These are phyloP conservation scores for Saxidomus purpurata DNA, from an alignment of 1,140 invertebrate genomes.

Conservation along the genomic window DNA sequence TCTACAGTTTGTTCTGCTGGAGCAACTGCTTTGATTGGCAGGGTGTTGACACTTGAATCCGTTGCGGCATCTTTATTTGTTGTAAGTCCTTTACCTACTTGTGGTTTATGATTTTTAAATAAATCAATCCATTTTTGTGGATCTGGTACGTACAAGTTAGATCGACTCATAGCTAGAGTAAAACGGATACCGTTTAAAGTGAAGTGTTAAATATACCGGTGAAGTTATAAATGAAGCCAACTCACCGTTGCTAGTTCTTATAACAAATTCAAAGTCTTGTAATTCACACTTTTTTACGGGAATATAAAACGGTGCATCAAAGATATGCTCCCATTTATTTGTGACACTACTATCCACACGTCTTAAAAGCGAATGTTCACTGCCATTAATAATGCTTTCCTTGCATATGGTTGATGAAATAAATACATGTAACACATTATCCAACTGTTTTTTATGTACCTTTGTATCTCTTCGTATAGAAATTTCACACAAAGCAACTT, in stretches of 20 bases:
- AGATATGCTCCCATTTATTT: conserved; percentile 33
- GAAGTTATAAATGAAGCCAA: conserved; percentile 36
- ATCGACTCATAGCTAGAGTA: conserved; percentile 47
- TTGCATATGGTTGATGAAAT: conserved; percentile 50
- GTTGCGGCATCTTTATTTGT: background rate
- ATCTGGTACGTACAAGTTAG: conserved; percentile 64
- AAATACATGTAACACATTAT: conserved; percentile 16
- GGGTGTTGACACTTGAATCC: background rate
- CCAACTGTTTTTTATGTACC: background rate
- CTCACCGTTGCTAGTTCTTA: conserved; percentile 8
- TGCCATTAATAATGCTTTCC: conserved; percentile 37
- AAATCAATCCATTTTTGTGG: conserved; percentile 57
- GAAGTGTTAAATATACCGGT: conserved; percentile 57
- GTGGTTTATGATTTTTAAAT: conserved; percentile 41
- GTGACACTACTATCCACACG: background rate
- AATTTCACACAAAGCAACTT: conserved; percentile 39
- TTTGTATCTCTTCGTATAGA: background rate
- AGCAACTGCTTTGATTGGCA: background rate
- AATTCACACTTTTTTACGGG: conserved; percentile 38
- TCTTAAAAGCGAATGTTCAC: conserved; percentile 37
- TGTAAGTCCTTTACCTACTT: background rate
- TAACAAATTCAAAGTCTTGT: conserved; percentile 36
- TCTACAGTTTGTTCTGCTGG: conserved; percentile 53
- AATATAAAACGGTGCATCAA: conserved; percentile 54
- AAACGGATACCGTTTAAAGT: conserved; percentile 55